Conservation (phyloP, 1,140 invertebrate species). For the Anastrepha ludens region DNA sequence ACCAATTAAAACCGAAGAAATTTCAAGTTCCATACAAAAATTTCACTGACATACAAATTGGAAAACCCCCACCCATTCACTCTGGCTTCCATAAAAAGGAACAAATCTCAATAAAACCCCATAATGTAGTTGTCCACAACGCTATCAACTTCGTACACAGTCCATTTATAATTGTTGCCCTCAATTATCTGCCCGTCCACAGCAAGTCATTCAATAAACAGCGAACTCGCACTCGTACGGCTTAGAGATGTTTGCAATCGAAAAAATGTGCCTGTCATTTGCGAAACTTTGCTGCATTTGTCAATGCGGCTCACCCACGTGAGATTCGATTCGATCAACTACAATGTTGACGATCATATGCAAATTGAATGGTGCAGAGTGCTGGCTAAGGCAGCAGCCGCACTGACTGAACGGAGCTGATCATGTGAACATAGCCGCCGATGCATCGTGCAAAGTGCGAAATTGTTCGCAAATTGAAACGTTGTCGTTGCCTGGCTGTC, state of each 20-base stretch:
- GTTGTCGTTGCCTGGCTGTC: constrained; percentile 3
- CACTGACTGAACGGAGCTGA: background rate
- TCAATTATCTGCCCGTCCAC: constrained; percentile 44
- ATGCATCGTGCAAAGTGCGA: constrained; percentile 42
- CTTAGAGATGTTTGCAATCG: constrained; percentile 43
- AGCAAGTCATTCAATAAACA: constrained; percentile 9
- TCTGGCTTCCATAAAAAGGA: background rate
- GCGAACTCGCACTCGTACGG: background rate
- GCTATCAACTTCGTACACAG: background rate
- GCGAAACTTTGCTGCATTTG: constrained; percentile 44
- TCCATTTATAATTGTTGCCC: constrained; percentile 53
- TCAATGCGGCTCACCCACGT: constrained; percentile 48
- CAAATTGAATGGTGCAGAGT: background rate
- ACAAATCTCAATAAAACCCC: background rate
- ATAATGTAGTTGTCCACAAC: constrained; percentile 42
- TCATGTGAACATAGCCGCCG: background rate
- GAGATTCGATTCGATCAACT: constrained; percentile 50
- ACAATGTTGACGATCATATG: constrained; percentile 47
- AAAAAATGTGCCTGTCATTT: constrained; percentile 48
- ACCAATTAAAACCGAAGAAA: background rate
- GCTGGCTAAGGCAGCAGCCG: too few species aligned
- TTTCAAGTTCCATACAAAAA: background rate
- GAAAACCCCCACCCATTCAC: background rate
- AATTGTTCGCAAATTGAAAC: constrained; percentile 36
- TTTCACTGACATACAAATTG: background rate